Evolutionary conservation across 1,140 invertebrate genomes (phyloP).

Genomic region (Charaxes varanes): DNA sequence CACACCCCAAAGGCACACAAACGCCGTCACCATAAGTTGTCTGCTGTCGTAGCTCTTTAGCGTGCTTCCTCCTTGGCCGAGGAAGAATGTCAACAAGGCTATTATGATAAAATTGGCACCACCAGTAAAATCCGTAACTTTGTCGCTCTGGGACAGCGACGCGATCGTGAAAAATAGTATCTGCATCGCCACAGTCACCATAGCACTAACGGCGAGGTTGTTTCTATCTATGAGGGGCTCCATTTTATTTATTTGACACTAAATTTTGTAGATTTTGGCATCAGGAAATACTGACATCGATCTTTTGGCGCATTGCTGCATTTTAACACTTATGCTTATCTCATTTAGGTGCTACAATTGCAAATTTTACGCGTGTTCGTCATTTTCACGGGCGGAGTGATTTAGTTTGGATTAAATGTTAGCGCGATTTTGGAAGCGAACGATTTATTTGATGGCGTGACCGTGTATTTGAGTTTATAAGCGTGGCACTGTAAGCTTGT

Average conservation of each 20-base stretch:
- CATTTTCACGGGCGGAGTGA: constrained; percentile 17
- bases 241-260: constrained; percentile 51
- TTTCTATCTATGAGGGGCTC: constrained; percentile 88
- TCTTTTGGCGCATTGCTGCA: constrained; percentile 55
- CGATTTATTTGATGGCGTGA: constrained; percentile 10
- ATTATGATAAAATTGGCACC: constrained; percentile 93
- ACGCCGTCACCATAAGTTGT: constrained; percentile 90
- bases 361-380: constrained; percentile 4
- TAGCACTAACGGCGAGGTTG: constrained; percentile 91
- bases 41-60: constrained; percentile 87
- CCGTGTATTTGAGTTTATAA: constrained; percentile 27
- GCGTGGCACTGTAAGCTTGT: constrained; percentile 36
- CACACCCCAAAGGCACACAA: constrained; percentile 90
- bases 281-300: constrained; percentile 48
- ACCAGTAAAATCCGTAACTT: constrained; percentile 93
- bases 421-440: constrained; percentile 20
- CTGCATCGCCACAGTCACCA: constrained; percentile 91
- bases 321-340: constrained; percentile 35
- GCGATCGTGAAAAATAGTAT: constrained; percentile 91
- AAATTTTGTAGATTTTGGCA: constrained; percentile 43
- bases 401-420: constrained; percentile 16
- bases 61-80: constrained; percentile 82
- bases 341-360: constrained; percentile 22
- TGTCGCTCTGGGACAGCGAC: constrained; percentile 90
- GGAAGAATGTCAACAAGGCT: constrained; percentile 88